A percentile compares a stretch with the other conserved stretches of the same genome.
Conservation (phyloP, 2,888 invertebrate genomes). For the Drepana falcataria region DNA sequence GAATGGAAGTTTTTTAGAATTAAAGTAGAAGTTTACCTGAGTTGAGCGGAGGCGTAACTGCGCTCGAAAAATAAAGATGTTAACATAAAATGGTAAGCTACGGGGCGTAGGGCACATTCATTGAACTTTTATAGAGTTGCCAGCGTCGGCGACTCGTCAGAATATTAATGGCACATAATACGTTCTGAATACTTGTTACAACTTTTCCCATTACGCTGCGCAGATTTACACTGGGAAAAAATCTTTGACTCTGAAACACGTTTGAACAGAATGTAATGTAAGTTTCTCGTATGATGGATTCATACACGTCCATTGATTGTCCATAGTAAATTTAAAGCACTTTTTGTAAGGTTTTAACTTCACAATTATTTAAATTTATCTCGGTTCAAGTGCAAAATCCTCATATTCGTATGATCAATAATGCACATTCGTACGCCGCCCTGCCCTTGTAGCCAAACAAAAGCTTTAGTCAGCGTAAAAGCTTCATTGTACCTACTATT, state of each 20-base stretch:
- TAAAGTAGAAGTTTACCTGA: not conserved
- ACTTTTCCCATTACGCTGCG: constrained; percentile 73
- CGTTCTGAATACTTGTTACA: constrained; percentile 74
- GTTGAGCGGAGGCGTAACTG: not conserved
- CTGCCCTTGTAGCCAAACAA: constrained; percentile 42
- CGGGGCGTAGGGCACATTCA: constrained; percentile 41
- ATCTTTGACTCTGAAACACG: constrained; percentile 51
- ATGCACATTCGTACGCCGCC: constrained; percentile 40
- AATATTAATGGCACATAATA: constrained; percentile 75
- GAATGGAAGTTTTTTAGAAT: no score
- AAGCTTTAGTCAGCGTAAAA: constrained; percentile 57
- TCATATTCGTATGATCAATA: constrained; percentile 20
- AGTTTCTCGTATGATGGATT: constrained; percentile 39
- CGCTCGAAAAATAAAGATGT: constrained; percentile 19
- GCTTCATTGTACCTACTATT: constrained; percentile 54
- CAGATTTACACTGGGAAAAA: constrained; percentile 63
- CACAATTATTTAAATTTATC: no score
- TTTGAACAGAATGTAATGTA: constrained; percentile 49
- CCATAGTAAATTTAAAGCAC: no score
- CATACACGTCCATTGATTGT: not conserved
- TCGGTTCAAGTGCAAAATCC: no score
- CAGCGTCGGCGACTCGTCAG: constrained; percentile 57
- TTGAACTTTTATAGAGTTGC: constrained; percentile 64
- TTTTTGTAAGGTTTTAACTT: no score
- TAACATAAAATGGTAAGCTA: constrained; percentile 34